Evolutionary conservation across 2,797 vertebrate genomes (phyloP).

Genomic region (Epinephelus coioides): DNA sequence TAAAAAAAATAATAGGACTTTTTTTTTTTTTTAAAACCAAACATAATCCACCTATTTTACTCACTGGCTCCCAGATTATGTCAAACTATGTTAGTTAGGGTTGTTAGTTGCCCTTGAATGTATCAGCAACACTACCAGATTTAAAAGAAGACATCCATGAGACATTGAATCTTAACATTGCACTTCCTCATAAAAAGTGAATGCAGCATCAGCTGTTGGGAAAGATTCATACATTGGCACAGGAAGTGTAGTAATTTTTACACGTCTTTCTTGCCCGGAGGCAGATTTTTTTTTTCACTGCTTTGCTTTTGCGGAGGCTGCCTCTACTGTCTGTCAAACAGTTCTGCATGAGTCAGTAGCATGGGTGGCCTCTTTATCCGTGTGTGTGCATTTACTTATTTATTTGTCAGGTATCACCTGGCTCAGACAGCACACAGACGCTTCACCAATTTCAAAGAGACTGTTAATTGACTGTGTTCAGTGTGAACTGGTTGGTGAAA

Average conservation of each 20-base stretch:
- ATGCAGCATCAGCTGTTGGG: not conserved
- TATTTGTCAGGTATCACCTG: constrained; percentile 26
- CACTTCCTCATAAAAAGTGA: not conserved
- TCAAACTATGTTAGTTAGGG: no score
- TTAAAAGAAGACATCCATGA: no score
- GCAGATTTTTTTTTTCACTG: not conserved
- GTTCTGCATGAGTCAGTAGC: constrained; percentile 34
- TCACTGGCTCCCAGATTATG: no score
- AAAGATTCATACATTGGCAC: not conserved
- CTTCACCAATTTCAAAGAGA: not conserved
- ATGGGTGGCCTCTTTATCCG: constrained; percentile 7
- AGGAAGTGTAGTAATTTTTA: not conserved
- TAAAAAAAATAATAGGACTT: no score
- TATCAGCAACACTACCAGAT: no score
- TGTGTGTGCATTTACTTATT: constrained; percentile 18
- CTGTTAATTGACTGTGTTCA: not conserved
- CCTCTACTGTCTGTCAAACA: constrained; percentile 29
- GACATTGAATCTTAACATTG: not conserved
- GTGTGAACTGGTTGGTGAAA: not conserved
- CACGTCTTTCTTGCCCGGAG: constrained; percentile 2
- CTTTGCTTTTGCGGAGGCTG: constrained; percentile 12
- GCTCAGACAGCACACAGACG: constrained; percentile 2
- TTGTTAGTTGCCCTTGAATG: no score
- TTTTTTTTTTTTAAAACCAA: no score
- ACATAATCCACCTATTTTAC: no score